These are phyloP conservation scores for Orius insidiosus DNA, from an alignment of 1,140 invertebrate species.

Conservation along the genomic window DNA sequence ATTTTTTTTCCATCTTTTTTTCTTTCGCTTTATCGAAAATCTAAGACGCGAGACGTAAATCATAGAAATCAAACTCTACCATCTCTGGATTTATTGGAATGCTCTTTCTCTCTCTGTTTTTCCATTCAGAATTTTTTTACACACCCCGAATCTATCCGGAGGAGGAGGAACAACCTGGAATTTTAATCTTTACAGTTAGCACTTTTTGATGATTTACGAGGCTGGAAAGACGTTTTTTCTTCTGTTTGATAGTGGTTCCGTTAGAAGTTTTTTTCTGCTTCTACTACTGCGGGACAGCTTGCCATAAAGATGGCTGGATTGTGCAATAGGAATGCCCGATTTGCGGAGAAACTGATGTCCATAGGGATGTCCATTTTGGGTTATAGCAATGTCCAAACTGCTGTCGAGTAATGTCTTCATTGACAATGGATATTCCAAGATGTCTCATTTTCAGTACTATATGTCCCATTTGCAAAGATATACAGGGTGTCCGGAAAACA, in stretches of 20 bases:
- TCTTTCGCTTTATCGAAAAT: background rate
- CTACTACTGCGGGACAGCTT: background rate
- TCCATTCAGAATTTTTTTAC: conserved; percentile 1
- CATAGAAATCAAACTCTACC: conserved; percentile 6
- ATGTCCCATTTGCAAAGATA: no score
- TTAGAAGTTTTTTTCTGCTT: conserved; percentile 1
- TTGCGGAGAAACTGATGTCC: no score
- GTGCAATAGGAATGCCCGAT: no score
- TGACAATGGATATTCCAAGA: no score
- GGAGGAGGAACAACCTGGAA: background rate
- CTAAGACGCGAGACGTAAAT: conserved; percentile 1
- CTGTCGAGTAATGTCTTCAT: no score
- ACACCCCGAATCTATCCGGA: conserved; percentile 1
- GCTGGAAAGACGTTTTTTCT: conserved; percentile 4
- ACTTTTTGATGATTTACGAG: conserved; percentile 6
- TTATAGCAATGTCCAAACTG: no score
- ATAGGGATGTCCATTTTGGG: no score
- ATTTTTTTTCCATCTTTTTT: conserved; percentile 2
- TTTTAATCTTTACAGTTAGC: conserved; percentile 2
- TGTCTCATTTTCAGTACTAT: no score
- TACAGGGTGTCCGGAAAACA: no score
- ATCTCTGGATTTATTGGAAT: conserved; percentile 5
- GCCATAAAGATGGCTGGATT: no score
- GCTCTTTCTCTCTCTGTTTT: background rate
- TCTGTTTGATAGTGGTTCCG: background rate